Conservation (phyloP, 2,888 invertebrate species). For the Cryptocephalus moraei region DNA sequence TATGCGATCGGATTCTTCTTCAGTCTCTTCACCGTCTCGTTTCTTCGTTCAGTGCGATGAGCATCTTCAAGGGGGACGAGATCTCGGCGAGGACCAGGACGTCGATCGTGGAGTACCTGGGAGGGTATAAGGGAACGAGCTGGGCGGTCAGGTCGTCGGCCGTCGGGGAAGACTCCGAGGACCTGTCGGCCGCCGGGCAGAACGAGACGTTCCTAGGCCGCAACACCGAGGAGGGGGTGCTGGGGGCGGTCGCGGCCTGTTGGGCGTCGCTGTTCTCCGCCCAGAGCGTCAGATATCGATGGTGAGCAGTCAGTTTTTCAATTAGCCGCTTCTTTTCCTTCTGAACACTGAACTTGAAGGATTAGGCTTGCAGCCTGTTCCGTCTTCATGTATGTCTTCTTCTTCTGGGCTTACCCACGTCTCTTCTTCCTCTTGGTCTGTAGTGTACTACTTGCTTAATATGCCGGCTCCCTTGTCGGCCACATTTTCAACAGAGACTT, state of each 20-base stretch:
- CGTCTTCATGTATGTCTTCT: too few relatives aligned
- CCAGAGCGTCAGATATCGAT: slow-evolving; percentile 68
- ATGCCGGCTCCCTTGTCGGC: too few relatives aligned
- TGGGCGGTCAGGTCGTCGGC: slow-evolving; percentile 63
- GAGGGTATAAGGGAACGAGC: slow-evolving; percentile 13
- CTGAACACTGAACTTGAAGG: too few relatives aligned
- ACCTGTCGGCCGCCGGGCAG: slow-evolving; percentile 75
- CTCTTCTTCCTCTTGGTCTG: too few relatives aligned
- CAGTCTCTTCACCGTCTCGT: not conserved
- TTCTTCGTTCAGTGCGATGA: slow-evolving; percentile 36
- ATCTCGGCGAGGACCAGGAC: slow-evolving; percentile 30
- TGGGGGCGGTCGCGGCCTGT: slow-evolving; percentile 54
- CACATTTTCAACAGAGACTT: not conserved
- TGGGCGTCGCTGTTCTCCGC: slow-evolving; percentile 76
- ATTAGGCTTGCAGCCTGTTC: too few relatives aligned
- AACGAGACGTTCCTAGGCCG: slow-evolving; percentile 70
- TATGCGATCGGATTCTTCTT: slow-evolving; percentile 25
- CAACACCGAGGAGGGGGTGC: slow-evolving; percentile 41
- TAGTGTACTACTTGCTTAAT: too few relatives aligned
- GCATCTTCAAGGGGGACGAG: slow-evolving; percentile 30
- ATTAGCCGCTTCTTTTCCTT: not conserved
- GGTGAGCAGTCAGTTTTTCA: slow-evolving; percentile 40
- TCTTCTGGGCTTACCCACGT: too few relatives aligned
- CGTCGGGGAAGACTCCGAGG: slow-evolving; percentile 70
- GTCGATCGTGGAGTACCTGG: slow-evolving; percentile 20